Conservation (phyloP, 2,797 vertebrate species). For the Xiphophorus birchmanni region DNA sequence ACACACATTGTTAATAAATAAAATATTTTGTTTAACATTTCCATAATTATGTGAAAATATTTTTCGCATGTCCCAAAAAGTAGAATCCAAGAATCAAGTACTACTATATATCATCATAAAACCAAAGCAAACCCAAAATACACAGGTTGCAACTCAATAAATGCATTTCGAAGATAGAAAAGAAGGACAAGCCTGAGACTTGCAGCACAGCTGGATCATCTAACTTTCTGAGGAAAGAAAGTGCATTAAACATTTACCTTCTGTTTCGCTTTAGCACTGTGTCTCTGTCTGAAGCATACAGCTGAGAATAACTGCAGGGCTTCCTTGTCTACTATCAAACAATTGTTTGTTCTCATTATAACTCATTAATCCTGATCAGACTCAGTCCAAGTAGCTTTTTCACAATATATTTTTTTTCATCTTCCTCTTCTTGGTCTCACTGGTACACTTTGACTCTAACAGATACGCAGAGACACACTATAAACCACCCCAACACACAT, state of each 20-base stretch:
- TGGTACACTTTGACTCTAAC: conserved; percentile 4
- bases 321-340: conserved; percentile 66
- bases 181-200: conserved; percentile 1
- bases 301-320: conserved; percentile 59
- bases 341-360: conserved; percentile 75
- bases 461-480: conserved; percentile 26
- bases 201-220: conserved; percentile 20
- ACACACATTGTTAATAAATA: neutral
- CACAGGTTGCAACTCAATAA: neutral
- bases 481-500: conserved; percentile 19
- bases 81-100: neutral
- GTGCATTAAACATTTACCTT: conserved; percentile 46
- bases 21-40: neutral
- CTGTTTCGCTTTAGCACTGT: conserved; percentile 13
- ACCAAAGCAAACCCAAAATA: conserved; percentile 12
- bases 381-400: conserved; percentile 48
- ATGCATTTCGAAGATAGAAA: conserved; percentile 14
- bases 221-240: conserved; percentile 42
- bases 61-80: neutral
- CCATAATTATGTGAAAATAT: neutral
- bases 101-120: neutral
- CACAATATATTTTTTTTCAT: conserved; percentile 7
- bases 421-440: conserved; percentile 3
- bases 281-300: conserved; percentile 17
- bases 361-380: conserved; percentile 73